These are phyloP conservation scores for Clangula hyemalis DNA, from an alignment of 2,797 vertebrate genomes.

Conservation along the genomic window DNA sequence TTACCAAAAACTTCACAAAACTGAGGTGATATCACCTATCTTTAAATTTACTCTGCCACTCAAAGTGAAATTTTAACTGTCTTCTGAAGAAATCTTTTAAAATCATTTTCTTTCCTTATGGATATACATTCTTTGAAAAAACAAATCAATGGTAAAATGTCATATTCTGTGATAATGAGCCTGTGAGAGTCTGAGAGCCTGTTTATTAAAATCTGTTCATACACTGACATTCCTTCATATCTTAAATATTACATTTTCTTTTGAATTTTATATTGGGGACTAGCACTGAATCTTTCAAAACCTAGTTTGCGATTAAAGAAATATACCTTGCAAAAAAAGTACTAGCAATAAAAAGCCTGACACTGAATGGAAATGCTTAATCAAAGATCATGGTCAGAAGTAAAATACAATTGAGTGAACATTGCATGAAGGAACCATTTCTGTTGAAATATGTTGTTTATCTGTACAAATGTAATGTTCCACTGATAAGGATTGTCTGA, in stretches of 20 bases:
- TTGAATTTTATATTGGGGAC: neutral
- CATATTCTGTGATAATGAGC: neutral
- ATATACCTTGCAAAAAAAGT: neutral
- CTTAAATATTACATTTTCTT: neutral
- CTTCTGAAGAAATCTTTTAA: neutral
- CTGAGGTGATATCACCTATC: slow-evolving; percentile 83
- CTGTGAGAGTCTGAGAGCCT: neutral
- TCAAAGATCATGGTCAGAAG: neutral
- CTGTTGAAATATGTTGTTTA: neutral
- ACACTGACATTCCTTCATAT: neutral
- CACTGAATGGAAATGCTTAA: neutral
- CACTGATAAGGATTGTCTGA: neutral
- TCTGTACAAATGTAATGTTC: neutral
- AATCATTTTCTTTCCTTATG: neutral
- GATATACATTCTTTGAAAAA: neutral
- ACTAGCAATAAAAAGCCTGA: neutral
- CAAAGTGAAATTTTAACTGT: neutral
- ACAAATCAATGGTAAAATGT: neutral
- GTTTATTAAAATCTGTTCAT: neutral
- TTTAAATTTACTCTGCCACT: neutral
- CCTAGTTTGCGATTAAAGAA: neutral
- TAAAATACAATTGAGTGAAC: neutral
- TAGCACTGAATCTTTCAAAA: neutral
- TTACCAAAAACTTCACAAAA: slow-evolving; percentile 90
- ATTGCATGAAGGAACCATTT: neutral